Evolutionary conservation across 2,888 invertebrate species (phyloP).

Genomic region (Thymelicus lineola): DNA sequence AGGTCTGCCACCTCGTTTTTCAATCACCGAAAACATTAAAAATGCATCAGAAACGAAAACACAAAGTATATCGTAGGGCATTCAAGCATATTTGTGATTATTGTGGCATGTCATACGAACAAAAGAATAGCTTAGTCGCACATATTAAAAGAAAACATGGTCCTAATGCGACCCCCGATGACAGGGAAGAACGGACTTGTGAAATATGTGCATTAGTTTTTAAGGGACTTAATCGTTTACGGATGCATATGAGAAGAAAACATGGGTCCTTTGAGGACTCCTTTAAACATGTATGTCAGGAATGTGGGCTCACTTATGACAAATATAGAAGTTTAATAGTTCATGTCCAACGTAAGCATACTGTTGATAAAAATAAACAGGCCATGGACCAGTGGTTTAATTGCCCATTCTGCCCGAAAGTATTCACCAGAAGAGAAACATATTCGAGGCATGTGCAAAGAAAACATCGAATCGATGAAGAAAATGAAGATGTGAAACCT

Average conservation of each 20-base stretch:
- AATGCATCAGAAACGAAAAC: slow-evolving; percentile 73
- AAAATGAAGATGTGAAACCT: slow-evolving; percentile 43
- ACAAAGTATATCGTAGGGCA: slow-evolving; percentile 62
- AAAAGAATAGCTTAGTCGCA: slow-evolving; percentile 71
- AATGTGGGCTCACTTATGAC: slow-evolving; percentile 75
- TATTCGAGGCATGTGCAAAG: slow-evolving; percentile 75
- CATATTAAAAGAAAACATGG: slow-evolving; percentile 76
- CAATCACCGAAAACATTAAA: slow-evolving; percentile 65
- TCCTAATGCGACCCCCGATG: slow-evolving; percentile 60
- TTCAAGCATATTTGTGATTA: slow-evolving; percentile 71
- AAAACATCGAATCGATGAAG: slow-evolving; percentile 66
- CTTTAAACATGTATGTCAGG: slow-evolving; percentile 66
- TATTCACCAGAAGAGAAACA: slow-evolving; percentile 71
- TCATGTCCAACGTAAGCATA: slow-evolving; percentile 72
- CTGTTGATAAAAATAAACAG: slow-evolving; percentile 51
- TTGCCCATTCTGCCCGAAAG: slow-evolving; percentile 73
- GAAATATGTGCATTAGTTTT: slow-evolving; percentile 76
- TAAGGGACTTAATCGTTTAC: slow-evolving; percentile 67
- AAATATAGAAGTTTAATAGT: slow-evolving; percentile 73
- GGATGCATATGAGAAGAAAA: slow-evolving; percentile 78
- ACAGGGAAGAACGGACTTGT: slow-evolving; percentile 66
- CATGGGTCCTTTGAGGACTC: slow-evolving; percentile 71
- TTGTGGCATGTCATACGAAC: slow-evolving; percentile 75
- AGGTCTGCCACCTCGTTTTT: slow-evolving; percentile 76
- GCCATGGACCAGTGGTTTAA: slow-evolving; percentile 63